Evolutionary conservation across 2,113 vertebrate species (phyloP), one percentile per base, ranked within the genome.

Genomic region (Sceloporus undulatus): DNA sequence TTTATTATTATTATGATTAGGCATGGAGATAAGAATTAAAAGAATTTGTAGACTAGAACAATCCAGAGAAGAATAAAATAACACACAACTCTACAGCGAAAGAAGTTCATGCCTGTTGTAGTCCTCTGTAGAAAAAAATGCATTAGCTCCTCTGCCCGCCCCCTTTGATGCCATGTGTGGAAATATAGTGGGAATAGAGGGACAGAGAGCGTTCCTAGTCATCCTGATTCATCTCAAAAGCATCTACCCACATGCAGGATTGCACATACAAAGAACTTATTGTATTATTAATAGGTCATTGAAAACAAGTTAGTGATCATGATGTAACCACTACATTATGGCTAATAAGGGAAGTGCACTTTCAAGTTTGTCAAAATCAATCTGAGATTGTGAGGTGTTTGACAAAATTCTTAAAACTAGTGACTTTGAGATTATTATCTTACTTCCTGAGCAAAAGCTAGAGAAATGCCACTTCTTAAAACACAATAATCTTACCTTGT

Each of bases 401-500:
- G 11, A 40, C 25, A 10, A 86, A 0, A 27, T 52, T 1, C 65
- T 85, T 79, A 84, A 79, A 11, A 62, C 1, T 3, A 0, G n/a
- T 86, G 56, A 80, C 10, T 86, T 29, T 82, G 27, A 3, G 18
- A 54, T 18, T 27, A 4, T 48, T 54, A 0, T 7, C 70, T 16
- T 85, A 0, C 21, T 38, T 65, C 74, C 76, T 19, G 34, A 18
- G 29, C 27, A 16, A 62, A 16, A 66, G 2, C 34, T 19, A 92
- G 2, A 0, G 85, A 16, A 34, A 76, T 83, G 34, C 14, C 84
- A 91, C 8, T 16, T 88, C 16, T 10, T 34, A 79, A 27, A 3
- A 9, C 23, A 91, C 54, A 56, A 54, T 4, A 76, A 75, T 83
- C 95, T 96, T 94, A 99, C 99, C 98, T 99, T 99, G 91, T 99